These are phyloP conservation scores for Xestobium rufovillosum DNA, from an alignment of 2,888 invertebrate genomes.

Conservation along the genomic window DNA sequence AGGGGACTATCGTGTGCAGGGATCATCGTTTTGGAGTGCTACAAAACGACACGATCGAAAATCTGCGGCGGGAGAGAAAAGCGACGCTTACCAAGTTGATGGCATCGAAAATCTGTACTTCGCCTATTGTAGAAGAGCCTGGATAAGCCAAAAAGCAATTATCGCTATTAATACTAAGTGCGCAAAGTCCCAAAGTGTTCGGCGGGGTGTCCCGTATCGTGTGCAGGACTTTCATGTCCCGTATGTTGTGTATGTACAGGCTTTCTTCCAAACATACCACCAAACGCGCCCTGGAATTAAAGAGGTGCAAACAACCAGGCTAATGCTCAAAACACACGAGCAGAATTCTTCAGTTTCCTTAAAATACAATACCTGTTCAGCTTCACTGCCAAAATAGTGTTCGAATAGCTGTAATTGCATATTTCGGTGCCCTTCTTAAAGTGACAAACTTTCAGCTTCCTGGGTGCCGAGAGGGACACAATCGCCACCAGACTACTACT, in stretches of 20 bases:
- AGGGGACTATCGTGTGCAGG: constrained; percentile 94
- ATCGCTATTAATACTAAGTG: constrained; percentile 76
- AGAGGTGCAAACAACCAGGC: too few relatives aligned
- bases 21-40: constrained; percentile 95
- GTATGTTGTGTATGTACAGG: constrained; percentile 96
- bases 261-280: constrained; percentile 97
- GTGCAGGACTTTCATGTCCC: constrained; percentile 96
- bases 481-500: constrained; percentile 95
- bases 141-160: constrained; percentile 96
- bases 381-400: constrained; percentile 92
- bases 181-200: constrained; percentile 88
- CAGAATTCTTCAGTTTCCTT: too few relatives aligned
- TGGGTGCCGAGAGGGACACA: constrained; percentile 84
- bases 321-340: too few relatives aligned
- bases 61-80: not conserved
- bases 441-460: constrained; percentile 91
- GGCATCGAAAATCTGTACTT: constrained; percentile 93
- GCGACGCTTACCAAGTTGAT: constrained; percentile 64
- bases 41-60: constrained; percentile 35
- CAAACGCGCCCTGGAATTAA: constrained; percentile 51
- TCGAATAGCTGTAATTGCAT: constrained; percentile 90
- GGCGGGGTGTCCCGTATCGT: constrained; percentile 97
- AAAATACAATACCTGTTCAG: constrained; percentile 71
- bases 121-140: constrained; percentile 86
- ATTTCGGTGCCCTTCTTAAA: constrained; percentile 97